Evolutionary conservation across 2,797 vertebrate species (phyloP).

Genomic region (Mallotus villosus): DNA sequence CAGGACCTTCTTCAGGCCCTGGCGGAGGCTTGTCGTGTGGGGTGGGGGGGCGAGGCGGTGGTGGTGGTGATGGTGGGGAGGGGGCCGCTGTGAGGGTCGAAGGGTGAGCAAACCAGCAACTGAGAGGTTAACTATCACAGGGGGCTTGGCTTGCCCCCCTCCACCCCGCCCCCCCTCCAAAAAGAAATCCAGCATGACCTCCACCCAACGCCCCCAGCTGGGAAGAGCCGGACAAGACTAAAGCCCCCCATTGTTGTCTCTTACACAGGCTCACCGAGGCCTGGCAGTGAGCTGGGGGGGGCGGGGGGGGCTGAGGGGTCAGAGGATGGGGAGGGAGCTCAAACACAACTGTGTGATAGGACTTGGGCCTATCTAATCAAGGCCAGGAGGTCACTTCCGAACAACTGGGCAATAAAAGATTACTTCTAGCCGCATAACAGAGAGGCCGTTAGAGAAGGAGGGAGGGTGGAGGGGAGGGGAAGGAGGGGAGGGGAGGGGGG

Average conservation of each 20-base stretch:
- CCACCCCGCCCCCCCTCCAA: slow-evolving; percentile 16
- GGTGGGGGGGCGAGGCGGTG: background rate
- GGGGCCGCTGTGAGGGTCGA: background rate
- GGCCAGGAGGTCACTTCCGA: slow-evolving; percentile 99
- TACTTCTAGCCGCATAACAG: slow-evolving; percentile 91
- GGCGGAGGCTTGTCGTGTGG: slow-evolving; percentile 5
- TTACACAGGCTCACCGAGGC: slow-evolving; percentile 85
- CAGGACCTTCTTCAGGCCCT: background rate
- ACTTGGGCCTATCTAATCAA: slow-evolving; percentile 97
- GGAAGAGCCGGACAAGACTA: slow-evolving; percentile 77
- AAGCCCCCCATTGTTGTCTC: slow-evolving; percentile 90
- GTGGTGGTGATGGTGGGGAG: no score
- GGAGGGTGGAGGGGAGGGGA: slow-evolving; percentile 50
- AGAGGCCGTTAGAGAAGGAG: slow-evolving; percentile 69
- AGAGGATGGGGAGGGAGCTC: slow-evolving; percentile 68
- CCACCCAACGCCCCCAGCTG: slow-evolving; percentile 64
- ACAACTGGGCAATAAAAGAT: slow-evolving; percentile 99
- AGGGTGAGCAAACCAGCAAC: slow-evolving; percentile 54
- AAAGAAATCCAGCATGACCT: slow-evolving; percentile 62
- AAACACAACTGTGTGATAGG: slow-evolving; percentile 89
- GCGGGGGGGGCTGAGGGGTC: slow-evolving; percentile 19
- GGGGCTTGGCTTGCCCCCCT: slow-evolving; percentile 6
- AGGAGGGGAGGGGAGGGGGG: slow-evolving; percentile 1
- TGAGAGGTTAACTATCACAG: slow-evolving; percentile 58
- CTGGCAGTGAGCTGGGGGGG: slow-evolving; percentile 72